Percentiles rank a stretch among this genome's conserved stretches.
These are phyloP conservation scores for Ariolimax columbianus DNA, from an alignment of 2,888 invertebrate genomes.

Conservation along the genomic window DNA sequence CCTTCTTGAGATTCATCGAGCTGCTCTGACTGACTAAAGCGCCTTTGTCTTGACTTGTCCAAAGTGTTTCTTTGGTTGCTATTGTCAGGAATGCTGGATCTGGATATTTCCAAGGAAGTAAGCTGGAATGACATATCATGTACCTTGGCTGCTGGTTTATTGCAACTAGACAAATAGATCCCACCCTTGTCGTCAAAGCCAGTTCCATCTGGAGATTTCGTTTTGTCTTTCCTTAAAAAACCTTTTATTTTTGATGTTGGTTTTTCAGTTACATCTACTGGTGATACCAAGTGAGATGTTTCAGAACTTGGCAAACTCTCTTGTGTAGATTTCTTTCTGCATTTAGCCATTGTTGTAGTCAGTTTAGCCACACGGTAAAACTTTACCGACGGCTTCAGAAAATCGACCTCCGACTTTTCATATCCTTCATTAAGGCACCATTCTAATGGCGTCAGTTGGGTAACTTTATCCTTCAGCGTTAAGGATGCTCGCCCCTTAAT, in stretches of 20 bases:
- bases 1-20: neutral
- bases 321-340: conserved; percentile 39
- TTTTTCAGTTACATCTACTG: neutral
- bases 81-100: neutral
- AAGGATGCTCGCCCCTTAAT: conserved; percentile 74
- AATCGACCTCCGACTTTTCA: conserved; percentile 67
- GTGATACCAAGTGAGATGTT: neutral
- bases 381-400: conserved; percentile 52
- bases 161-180: neutral
- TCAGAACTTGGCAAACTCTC: conserved; percentile 1
- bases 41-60: conserved; percentile 18
- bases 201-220: neutral
- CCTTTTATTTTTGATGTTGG: conserved; percentile 12
- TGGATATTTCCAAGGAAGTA: neutral
- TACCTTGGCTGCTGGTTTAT: neutral
- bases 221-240: conserved; percentile 23
- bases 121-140: neutral
- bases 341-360: conserved; percentile 53
- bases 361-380: conserved; percentile 57
- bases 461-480: conserved; percentile 65
- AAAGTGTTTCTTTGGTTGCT: neutral
- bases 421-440: conserved; percentile 73
- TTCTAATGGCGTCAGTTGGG: conserved; percentile 70
- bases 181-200: neutral
- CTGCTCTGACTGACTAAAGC: conserved; percentile 28